Conservation (phyloP, 2,113 vertebrate genomes). For the Phalacrocorax brasilianus region DNA sequence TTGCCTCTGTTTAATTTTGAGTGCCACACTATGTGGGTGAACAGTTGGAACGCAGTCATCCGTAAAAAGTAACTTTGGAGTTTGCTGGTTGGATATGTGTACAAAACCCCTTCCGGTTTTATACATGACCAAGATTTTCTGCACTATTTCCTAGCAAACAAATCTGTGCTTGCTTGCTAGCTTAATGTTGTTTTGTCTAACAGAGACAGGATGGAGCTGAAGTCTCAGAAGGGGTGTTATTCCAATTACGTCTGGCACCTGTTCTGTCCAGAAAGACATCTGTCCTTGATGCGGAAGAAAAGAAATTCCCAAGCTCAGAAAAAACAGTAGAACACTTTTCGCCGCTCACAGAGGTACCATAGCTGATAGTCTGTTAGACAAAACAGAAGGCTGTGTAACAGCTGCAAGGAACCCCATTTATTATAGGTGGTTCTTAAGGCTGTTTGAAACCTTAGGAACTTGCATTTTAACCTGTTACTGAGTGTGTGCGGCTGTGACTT, state of each 20-base stretch:
- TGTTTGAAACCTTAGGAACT: neutral
- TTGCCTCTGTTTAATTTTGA: neutral
- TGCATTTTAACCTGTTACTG: neutral
- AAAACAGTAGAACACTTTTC: neutral
- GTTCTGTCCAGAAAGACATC: neutral
- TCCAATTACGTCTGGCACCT: neutral
- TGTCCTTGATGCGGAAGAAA: neutral
- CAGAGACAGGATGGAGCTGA: neutral
- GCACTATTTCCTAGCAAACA: neutral
- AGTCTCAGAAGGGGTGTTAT: neutral
- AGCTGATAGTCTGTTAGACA: neutral
- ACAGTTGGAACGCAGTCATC: neutral
- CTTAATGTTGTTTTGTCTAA: neutral
- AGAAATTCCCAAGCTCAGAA: neutral
- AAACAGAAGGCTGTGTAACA: neutral
- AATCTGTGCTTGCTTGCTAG: neutral
- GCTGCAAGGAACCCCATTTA: neutral
- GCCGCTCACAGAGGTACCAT: conserved; percentile 4
- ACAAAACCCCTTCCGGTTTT: neutral
- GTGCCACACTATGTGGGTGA: neutral
- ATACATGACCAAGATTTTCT: conserved; percentile 65
- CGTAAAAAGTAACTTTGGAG: neutral
- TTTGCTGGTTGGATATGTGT: neutral
- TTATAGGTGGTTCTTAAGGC: neutral
- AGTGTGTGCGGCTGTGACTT: neutral